Evolutionary conservation across 2,113 vertebrate species (phyloP), one percentile per base, ranked within the genome.

Genomic region (Sorex araneus): DNA sequence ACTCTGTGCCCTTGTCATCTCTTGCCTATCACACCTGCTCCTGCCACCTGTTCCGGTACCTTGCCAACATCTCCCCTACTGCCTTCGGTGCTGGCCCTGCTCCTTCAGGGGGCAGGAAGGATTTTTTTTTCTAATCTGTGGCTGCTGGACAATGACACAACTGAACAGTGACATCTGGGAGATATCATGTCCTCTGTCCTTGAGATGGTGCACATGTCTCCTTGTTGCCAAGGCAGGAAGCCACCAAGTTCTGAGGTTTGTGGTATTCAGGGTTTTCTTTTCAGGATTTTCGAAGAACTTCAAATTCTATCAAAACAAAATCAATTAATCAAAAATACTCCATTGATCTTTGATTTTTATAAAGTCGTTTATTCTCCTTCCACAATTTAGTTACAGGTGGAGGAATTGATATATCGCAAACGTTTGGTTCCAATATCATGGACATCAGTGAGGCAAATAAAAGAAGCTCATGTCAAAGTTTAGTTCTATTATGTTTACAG

Each of bases 1-100:
- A 84, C 94, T 95, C 89, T 66, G 93, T 96, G 94, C 95, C 95
- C 96, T 96, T 96, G 96, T 94, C 96, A 93, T 95, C 89, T 95
- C 93, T 80, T n/a, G 94, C 95, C 94, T 57, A 71, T 75, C 95
- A 95, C 96, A 97, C 96, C 96, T 97, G 96, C 96, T 95, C 94
- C 64, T 32, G 90, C 96, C 96, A 97, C 96, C 96, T 97, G 96
- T 90, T 76, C 94, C 79, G 0, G 30, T 67, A 89, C 86, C 81
- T 96, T 96, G 96, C 96, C 96, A 97, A 71, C 69, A 91, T 82
- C 94, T 93, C 95, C 87, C 96, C 95, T 54, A 88, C 94, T 40
- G 96, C 96, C 94, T 87, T 95, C 81, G 36, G 74, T 32, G 90
- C 90, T 90, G 89, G 95, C 92, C 64, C 9, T 0, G 47, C 70